These are phyloP conservation scores for Todus mexicanus DNA, from an alignment of 2,797 vertebrate genomes.

Conservation along the genomic window DNA sequence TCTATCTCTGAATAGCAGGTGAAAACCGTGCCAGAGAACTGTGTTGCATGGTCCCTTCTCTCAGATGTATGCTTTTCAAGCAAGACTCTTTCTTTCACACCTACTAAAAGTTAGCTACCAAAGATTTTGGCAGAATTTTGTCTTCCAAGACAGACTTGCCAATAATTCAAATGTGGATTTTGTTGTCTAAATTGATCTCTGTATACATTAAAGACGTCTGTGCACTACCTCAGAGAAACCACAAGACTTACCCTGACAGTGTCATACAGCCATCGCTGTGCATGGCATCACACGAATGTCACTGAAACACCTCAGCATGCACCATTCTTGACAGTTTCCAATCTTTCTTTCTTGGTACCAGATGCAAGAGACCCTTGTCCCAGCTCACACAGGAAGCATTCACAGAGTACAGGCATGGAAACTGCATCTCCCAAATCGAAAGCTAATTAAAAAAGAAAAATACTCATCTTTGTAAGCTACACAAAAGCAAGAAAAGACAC, in stretches of 20 bases:
- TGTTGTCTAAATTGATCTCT: not conserved
- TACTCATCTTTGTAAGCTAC: not conserved
- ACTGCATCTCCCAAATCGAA: not conserved
- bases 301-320: accelerated
- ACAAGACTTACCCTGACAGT: not conserved
- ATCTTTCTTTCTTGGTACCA: not conserved
- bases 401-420: not conserved
- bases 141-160: not conserved
- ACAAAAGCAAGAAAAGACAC: not conserved
- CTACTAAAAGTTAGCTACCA: not conserved
- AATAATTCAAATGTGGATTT: not conserved
- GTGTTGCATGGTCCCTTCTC: not conserved
- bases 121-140: not conserved
- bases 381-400: accelerated
- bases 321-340: accelerated
- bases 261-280: not conserved
- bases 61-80: not conserved
- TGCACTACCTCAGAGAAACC: not conserved
- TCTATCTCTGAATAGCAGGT: not conserved
- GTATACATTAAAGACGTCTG: not conserved
- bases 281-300: accelerated
- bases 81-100: not conserved
- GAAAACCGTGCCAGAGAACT: not conserved
- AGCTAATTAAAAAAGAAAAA: not conserved
- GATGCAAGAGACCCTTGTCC: not conserved